Evolutionary conservation across 2,888 invertebrate genomes (phyloP), one percentile per base, ranked within the genome.

Genomic region (Drosophila parthenogenetica): DNA sequence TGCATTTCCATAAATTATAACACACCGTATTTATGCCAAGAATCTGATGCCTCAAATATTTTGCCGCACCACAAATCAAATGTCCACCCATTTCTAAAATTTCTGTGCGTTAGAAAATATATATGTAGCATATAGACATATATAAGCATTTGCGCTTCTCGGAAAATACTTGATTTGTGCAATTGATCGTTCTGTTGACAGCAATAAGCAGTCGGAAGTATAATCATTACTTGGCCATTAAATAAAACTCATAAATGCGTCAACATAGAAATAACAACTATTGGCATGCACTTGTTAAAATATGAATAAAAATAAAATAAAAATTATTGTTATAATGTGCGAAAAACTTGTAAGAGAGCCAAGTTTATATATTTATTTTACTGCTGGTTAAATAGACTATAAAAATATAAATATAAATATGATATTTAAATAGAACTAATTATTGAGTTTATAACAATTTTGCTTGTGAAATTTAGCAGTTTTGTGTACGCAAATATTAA

Each of bases 181-280:
- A 67, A 67, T 72, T 67, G 43, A 72, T 72, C 35, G 59, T 14
- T n/a, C 1, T 17, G 73, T 49, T 72, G 73, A 73, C 73, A 72
- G 60, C 43, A 10, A 37, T 7, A 63, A 53, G 68, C 55, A 55
- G 14, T 53, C 17, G 58, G 19, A 25, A 54, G 61, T 53, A 66
- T 71, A 62, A 17, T 66, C 61, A 72, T 67, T 57, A 67, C 59
- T 72, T 58, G 62, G 53, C 66, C 57, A 72, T 71, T 71, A 51
- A 73, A 55, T 25, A 14, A 19, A 63, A 51, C 43, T 40, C 62
- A 59, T 72, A 58, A 72, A 67, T 55, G 51, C 51, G 59, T 72
- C 73, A 51, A 59, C 73, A 59, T 42, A 37, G 55, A 37, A 48
- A 58, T 58, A 54, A 54, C 40, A 68, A 35, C 48, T 39, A 66